Percentiles rank a stretch among this genome's conserved stretches.
These are phyloP conservation scores for Fulica atra DNA, from an alignment of 2,113 vertebrate genomes.

Conservation along the genomic window DNA sequence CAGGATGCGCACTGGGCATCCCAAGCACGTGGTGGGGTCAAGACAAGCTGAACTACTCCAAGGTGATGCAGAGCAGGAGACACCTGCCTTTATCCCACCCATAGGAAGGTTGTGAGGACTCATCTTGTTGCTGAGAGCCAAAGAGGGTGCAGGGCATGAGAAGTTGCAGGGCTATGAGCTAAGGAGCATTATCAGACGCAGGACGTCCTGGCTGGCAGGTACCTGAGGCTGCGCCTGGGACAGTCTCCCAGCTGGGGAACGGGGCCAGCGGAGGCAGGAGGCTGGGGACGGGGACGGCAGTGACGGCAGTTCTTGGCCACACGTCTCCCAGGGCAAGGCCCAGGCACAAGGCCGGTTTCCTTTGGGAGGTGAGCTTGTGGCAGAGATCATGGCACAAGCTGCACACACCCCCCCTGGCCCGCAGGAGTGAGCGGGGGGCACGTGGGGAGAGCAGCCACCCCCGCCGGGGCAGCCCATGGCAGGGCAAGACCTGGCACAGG, in stretches of 20 bases:
- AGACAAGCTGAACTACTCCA: neutral
- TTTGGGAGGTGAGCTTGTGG: neutral
- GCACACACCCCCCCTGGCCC: neutral
- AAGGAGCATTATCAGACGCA: neutral
- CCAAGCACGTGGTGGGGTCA: rapidly evolving
- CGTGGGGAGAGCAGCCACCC: neutral
- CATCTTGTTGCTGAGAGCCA: neutral
- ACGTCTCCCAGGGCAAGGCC: neutral
- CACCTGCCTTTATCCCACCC: neutral
- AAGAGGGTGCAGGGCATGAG: neutral
- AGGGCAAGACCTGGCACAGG: neutral
- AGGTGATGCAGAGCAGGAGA: neutral
- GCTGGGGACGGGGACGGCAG: neutral
- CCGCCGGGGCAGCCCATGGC: rapidly evolving
- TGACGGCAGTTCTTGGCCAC: neutral
- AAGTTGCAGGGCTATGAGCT: neutral
- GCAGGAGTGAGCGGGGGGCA: rapidly evolving
- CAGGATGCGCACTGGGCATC: neutral
- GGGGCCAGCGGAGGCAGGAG: neutral
- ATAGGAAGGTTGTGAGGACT: neutral
- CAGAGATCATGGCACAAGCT: neutral
- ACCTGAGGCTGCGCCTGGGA: neutral
- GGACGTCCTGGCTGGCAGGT: neutral
- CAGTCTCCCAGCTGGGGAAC: rapidly evolving
- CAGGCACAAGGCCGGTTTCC: neutral